A percentile compares a stretch with the other conserved stretches of the same genome.
phyloP scores from a whole-genome alignment of 2,797 vertebrate species.

The Fistularia tabacaria region DNA sequence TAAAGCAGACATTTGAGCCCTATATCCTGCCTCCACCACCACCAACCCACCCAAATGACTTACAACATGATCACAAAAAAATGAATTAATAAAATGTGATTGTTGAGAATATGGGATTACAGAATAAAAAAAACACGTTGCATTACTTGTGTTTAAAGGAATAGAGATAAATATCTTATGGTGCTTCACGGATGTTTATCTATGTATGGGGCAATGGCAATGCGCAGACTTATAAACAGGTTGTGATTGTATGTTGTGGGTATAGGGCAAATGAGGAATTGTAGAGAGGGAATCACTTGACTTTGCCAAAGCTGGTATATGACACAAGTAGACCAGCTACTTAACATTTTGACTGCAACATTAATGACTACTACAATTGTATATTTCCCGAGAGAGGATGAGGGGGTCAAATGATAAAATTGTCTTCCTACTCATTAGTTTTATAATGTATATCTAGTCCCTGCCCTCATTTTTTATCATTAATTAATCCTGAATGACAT shows the following conservation, averaged over 20 bases:
- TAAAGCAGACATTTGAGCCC: slow-evolving; percentile 53
- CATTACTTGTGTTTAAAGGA: slow-evolving; percentile 3
- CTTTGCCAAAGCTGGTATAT: slow-evolving; percentile 66
- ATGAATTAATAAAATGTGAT: no score
- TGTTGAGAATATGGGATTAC: no score
- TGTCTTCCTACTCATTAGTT: slow-evolving; percentile 66
- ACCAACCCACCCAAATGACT: no score
- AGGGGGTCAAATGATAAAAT: slow-evolving; percentile 69
- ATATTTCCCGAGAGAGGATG: slow-evolving; percentile 64
- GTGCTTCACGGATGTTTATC: no score
- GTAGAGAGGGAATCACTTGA: slow-evolving; percentile 66
- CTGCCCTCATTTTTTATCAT: slow-evolving; percentile 67
- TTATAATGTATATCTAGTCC: slow-evolving; percentile 64
- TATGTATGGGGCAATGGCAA: slow-evolving; percentile 24
- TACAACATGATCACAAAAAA: no score
- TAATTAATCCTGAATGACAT: slow-evolving; percentile 71
- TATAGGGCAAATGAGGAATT: slow-evolving; percentile 58
- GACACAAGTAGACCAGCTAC: slow-evolving; percentile 75
- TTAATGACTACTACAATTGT: slow-evolving; percentile 69
- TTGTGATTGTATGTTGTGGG: slow-evolving; percentile 25
- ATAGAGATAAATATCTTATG: no score
- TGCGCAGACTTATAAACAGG: slow-evolving; percentile 42
- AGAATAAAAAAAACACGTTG: background rate
- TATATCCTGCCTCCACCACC: no score
- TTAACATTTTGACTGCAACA: slow-evolving; percentile 71